phyloP scores from a whole-genome alignment of 2,797 vertebrate genomes.

The Gymnodraco acuticeps region DNA sequence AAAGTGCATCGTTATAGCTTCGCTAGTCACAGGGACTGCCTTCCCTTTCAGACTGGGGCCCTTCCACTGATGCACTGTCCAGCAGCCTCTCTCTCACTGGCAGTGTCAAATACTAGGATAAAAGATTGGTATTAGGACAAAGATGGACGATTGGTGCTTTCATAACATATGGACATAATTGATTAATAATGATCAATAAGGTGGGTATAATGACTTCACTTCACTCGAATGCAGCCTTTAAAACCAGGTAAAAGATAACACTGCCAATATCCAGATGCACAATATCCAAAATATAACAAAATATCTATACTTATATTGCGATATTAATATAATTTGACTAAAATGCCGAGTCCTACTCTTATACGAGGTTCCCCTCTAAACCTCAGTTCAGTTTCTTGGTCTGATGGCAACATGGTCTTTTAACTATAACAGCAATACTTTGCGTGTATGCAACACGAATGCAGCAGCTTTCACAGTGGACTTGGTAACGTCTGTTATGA shows the following conservation, averaged over 20 bases:
- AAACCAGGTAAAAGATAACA: no score
- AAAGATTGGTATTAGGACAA: no score
- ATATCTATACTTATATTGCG: no score
- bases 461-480: background rate
- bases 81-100: constrained; percentile 5
- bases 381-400: background rate
- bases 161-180: no score
- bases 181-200: no score
- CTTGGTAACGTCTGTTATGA: background rate
- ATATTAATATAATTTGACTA: no score
- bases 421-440: background rate
- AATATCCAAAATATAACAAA: no score
- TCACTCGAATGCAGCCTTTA: no score
- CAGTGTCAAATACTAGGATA: background rate
- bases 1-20: constrained; percentile 77
- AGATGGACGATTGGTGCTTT: no score
- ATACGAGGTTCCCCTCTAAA: constrained; percentile 4
- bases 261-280: no score
- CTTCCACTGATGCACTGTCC: constrained; percentile 26
- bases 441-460: background rate
- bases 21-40: constrained; percentile 45
- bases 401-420: background rate
- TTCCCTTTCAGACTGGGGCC: constrained; percentile 37
- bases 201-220: no score
- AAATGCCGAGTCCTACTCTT: background rate